Base-by-base conservation (phyloP, 2,888 invertebrate species). In the Aphodius sticticus region DNA sequence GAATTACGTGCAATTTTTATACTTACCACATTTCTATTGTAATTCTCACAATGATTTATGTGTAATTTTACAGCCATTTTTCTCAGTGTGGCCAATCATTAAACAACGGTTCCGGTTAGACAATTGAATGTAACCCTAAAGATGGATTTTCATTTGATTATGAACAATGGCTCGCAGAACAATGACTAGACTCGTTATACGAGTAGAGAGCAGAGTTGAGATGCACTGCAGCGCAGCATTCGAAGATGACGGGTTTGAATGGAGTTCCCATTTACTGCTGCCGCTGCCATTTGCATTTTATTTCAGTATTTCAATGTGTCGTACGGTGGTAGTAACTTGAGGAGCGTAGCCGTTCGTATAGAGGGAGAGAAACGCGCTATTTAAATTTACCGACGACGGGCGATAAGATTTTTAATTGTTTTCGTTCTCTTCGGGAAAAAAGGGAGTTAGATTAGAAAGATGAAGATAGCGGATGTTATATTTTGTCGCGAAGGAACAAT, bases 131-230 rank as follows among this genome's bases (percentile, higher is more conserved):
- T 12, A 53, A 53, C 53, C 7, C 53, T 7, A 53, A 53, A 53
- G 86, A 85, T 85, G 84, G 85, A 84, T 85, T 86, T 86, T 86
- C 86, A 86, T 86, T 86, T 85, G 86, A 86, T 86, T 86, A 86
- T 85, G 85, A 86, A 86, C 86, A 86, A 86, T 86, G 83, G 84
- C 53, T 0, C 74, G 76, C 82, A 81, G 86, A 86, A 86, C 86
- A 86, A 86, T 86, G 83, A 53, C 9, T 9, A 9, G 84, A 81
- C 76, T 77, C 81, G 79, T 26, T 26, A 26, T 26, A 26, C 26
- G 26, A 26, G 26, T 26, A 26, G 26, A 26, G 1, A 26, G 26
- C 3, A 26, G 26, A 26, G 26, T 83, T 83, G 83, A 82, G 84
- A 85, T 85, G 85, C 84, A 85, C 81, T 84, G 84, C 83, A 84